A percentile compares a stretch with the other conserved stretches of the same genome.
phyloP scores from a whole-genome alignment of 2,888 invertebrate genomes.

The Ophion ventricosus region DNA sequence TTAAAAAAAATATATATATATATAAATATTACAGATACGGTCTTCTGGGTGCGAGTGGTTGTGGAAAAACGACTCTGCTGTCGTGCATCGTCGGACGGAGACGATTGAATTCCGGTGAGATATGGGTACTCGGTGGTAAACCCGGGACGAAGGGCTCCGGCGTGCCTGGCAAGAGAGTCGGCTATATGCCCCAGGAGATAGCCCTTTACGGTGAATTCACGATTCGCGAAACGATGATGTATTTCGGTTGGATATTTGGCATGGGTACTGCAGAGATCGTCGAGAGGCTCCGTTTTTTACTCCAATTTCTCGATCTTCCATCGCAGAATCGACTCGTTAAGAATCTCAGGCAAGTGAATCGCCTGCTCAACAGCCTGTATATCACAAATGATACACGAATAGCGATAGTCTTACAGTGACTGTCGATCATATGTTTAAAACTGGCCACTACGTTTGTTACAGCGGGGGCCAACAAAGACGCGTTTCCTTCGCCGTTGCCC shows the following conservation, averaged over 20 bases:
- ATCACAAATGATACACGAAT: neutral
- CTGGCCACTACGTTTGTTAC: slow-evolving; percentile 69
- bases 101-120: slow-evolving; percentile 93
- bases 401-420: neutral
- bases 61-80: slow-evolving; percentile 97
- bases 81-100: slow-evolving; percentile 96
- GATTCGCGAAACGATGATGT: slow-evolving; percentile 97
- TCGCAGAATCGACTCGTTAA: slow-evolving; percentile 92
- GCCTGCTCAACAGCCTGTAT: slow-evolving; percentile 1
- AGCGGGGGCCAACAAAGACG: slow-evolving; percentile 96
- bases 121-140: slow-evolving; percentile 94
- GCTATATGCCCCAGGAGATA: slow-evolving; percentile 98
- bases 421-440: neutral
- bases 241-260: slow-evolving; percentile 97
- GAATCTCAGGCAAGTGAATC: slow-evolving; percentile 87
- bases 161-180: slow-evolving; percentile 96
- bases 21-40: slow-evolving; percentile 89
- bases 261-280: slow-evolving; percentile 93
- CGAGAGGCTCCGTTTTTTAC: slow-evolving; percentile 92
- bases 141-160: slow-evolving; percentile 96
- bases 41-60: slow-evolving; percentile 96
- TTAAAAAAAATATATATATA: too few relatives aligned
- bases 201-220: slow-evolving; percentile 96
- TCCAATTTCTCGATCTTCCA: slow-evolving; percentile 96
- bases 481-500: slow-evolving; percentile 95